Conservation (phyloP, 2,797 vertebrate species). For the Pipistrellus pipistrellus region DNA sequence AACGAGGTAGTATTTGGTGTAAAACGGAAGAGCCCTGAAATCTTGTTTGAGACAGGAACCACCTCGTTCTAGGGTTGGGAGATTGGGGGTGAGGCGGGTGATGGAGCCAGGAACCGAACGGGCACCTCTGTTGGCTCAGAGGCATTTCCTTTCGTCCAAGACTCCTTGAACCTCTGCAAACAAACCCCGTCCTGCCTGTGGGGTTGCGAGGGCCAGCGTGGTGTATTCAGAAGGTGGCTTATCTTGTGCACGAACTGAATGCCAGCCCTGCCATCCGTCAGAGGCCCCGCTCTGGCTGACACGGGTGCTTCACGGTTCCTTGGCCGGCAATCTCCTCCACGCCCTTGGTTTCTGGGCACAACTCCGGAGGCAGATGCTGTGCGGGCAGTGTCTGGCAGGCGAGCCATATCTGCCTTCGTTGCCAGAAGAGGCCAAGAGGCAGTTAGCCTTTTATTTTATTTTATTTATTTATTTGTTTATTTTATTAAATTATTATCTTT, state of each 20-base stretch:
- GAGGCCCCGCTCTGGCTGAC: rapidly evolving
- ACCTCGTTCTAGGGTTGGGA: not conserved
- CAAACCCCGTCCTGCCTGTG: not conserved
- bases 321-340: not conserved
- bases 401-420: not conserved
- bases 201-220: not conserved
- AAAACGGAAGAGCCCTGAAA: not conserved
- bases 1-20: not conserved
- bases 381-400: not conserved
- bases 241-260: not conserved
- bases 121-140: not conserved
- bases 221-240: not conserved
- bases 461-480: too few relatives aligned
- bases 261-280: not conserved
- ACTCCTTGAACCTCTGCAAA: not conserved
- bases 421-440: not conserved
- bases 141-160: not conserved
- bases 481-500: too few relatives aligned
- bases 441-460: not conserved
- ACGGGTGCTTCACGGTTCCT: not conserved
- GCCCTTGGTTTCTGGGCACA: not conserved
- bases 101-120: not conserved
- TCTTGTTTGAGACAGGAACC: not conserved
- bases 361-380: not conserved
- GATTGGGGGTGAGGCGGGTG: not conserved